Evolutionary conservation across 1,140 invertebrate species (phyloP).

Genomic region (Drosophila littoralis): DNA sequence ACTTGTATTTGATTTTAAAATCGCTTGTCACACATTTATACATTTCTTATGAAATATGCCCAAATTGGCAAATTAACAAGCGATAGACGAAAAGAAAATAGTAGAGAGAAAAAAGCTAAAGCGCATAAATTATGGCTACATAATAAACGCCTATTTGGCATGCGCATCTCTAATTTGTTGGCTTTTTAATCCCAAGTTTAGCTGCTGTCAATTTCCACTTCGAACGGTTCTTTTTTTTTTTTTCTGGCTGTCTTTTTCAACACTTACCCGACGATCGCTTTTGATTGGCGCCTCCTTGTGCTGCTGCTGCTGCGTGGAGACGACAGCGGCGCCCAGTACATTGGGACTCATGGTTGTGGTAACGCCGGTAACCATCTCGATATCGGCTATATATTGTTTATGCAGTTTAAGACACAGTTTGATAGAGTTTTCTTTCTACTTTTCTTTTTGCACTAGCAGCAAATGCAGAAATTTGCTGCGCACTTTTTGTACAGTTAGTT

Average conservation of each 20-base stretch:
- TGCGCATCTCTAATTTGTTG: constrained; percentile 9
- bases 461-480: constrained; percentile 59
- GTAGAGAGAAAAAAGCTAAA: background rate
- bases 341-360: constrained; percentile 74
- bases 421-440: constrained; percentile 36
- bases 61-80: background rate
- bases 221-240: constrained; percentile 12
- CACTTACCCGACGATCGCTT: constrained; percentile 84
- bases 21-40: background rate
- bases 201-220: background rate
- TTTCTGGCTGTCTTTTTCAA: constrained; percentile 9
- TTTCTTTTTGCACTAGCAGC: constrained; percentile 51
- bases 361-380: constrained; percentile 83
- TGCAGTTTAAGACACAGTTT: constrained; percentile 77
- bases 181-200: constrained; percentile 22
- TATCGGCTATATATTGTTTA: constrained; percentile 67
- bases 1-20: constrained; percentile 25
- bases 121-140: background rate
- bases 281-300: constrained; percentile 76
- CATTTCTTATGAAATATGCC: constrained; percentile 33
- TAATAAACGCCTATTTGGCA: background rate
- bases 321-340: constrained; percentile 72
- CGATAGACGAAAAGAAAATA: background rate
- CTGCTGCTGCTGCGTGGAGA: constrained; percentile 61
- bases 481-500: constrained; percentile 32